Percentiles rank a stretch among this genome's conserved stretches.
Evolutionary conservation across 2,888 invertebrate species (phyloP).

Genomic region (Melangyna quadrimaculata): DNA sequence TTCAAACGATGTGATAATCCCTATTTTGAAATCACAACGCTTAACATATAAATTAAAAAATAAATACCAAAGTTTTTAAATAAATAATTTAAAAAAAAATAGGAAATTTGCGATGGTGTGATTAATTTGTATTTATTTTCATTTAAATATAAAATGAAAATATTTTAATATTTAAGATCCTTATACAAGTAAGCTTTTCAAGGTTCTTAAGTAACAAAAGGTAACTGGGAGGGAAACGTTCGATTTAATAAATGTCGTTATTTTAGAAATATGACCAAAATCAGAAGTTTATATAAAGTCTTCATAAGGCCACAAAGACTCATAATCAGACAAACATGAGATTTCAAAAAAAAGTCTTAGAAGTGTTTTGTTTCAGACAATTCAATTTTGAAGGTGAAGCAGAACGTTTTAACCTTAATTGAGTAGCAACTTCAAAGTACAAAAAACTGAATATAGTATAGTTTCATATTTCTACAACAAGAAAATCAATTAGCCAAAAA

Average conservation of each 20-base stretch:
- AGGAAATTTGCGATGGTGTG: background rate
- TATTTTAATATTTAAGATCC: too few species aligned
- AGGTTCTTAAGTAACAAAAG: too few species aligned
- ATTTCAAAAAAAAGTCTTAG: background rate
- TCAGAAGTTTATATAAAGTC: too few species aligned
- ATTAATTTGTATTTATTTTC: too few species aligned
- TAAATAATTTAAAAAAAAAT: too few species aligned
- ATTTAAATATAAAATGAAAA: too few species aligned
- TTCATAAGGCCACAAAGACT: too few species aligned
- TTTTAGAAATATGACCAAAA: too few species aligned
- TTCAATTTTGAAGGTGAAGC: conserved; percentile 17
- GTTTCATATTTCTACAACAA: conserved; percentile 30
- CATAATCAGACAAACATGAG: too few species aligned
- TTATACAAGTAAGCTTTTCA: too few species aligned
- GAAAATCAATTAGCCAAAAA: background rate
- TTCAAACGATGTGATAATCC: background rate
- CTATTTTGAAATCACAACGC: background rate
- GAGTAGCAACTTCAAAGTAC: background rate
- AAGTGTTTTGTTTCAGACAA: background rate
- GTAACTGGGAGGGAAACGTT: too few species aligned
- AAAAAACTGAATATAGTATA: conserved; percentile 2
- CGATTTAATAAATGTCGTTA: too few species aligned
- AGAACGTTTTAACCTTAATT: background rate
- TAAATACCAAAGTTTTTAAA: background rate
- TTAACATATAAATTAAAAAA: background rate